These are phyloP conservation scores for Troides oblongomaculatus DNA, from an alignment of 2,888 invertebrate genomes.

Conservation along the genomic window DNA sequence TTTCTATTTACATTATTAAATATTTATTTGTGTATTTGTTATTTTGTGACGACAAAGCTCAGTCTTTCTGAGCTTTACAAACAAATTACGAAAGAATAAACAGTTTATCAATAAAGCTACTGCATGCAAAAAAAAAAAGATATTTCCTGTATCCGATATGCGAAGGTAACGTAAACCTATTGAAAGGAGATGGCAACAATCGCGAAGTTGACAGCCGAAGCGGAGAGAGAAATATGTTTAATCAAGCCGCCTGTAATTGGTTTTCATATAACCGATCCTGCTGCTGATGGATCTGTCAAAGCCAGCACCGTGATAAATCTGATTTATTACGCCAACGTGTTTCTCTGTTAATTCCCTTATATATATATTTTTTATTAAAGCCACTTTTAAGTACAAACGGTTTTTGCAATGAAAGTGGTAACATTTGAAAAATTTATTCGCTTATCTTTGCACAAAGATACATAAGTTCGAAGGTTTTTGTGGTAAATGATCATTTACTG, in stretches of 20 bases:
- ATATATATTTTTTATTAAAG: background rate
- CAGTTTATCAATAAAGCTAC: background rate
- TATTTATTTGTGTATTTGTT: too few species aligned
- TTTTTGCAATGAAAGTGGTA: background rate
- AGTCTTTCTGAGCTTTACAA: background rate
- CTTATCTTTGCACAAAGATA: too few species aligned
- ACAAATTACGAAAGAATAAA: background rate
- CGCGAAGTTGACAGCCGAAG: background rate
- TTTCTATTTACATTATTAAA: too few species aligned
- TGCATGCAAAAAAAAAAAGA: background rate
- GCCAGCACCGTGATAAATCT: constrained; percentile 16
- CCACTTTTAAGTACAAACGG: background rate
- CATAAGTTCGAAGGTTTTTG: too few species aligned
- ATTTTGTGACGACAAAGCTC: background rate
- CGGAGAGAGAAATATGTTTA: constrained; percentile 16
- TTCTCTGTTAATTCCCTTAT: background rate
- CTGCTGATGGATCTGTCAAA: constrained; percentile 26
- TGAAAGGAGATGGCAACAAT: background rate
- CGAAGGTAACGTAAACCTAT: background rate
- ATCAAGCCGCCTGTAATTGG: constrained; percentile 7
- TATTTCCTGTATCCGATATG: background rate
- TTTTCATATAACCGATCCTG: constrained; percentile 18
- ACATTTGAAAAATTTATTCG: too few species aligned
- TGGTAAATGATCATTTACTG: too few species aligned
- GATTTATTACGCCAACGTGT: constrained; percentile 26